Conservation (phyloP, 2,888 invertebrate genomes). For the Netelia melanura region DNA sequence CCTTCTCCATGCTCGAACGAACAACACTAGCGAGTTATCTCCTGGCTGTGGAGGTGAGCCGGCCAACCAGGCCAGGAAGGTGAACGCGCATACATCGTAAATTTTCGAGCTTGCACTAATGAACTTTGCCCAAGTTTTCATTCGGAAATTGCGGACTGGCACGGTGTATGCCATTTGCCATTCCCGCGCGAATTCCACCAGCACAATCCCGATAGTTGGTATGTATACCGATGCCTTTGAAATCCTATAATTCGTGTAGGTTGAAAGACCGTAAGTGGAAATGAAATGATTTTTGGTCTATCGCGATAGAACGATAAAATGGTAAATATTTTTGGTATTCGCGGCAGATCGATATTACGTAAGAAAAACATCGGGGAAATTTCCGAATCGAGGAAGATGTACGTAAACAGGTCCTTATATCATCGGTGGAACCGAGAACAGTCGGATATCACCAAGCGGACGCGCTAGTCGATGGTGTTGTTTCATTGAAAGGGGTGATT, state of each 20-base stretch:
- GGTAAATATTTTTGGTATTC: constrained; percentile 1
- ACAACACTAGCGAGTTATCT: neutral
- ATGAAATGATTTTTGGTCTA: constrained; percentile 33
- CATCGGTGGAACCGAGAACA: constrained; percentile 32
- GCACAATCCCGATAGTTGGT: neutral
- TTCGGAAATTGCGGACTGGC: constrained; percentile 46
- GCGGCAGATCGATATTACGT: neutral
- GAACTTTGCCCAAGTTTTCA: constrained; percentile 57
- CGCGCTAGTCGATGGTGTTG: constrained; percentile 3
- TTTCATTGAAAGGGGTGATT: constrained; percentile 1
- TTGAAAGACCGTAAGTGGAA: neutral
- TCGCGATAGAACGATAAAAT: constrained; percentile 13
- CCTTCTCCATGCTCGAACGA: constrained; percentile 8
- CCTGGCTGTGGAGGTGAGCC: neutral
- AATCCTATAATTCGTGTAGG: neutral
- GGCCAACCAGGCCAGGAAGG: constrained; percentile 2
- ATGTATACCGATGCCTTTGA: neutral
- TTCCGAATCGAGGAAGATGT: neutral
- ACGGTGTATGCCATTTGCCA: constrained; percentile 15
- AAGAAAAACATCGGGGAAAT: neutral
- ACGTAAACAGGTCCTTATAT: constrained; percentile 47
- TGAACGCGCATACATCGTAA: constrained; percentile 37
- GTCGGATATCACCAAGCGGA: neutral
- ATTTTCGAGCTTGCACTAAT: constrained; percentile 40
- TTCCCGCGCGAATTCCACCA: neutral